Evolutionary conservation across 2,888 invertebrate species (phyloP), one percentile per base, ranked within the genome.

Genomic region (Cerastoderma edule): DNA sequence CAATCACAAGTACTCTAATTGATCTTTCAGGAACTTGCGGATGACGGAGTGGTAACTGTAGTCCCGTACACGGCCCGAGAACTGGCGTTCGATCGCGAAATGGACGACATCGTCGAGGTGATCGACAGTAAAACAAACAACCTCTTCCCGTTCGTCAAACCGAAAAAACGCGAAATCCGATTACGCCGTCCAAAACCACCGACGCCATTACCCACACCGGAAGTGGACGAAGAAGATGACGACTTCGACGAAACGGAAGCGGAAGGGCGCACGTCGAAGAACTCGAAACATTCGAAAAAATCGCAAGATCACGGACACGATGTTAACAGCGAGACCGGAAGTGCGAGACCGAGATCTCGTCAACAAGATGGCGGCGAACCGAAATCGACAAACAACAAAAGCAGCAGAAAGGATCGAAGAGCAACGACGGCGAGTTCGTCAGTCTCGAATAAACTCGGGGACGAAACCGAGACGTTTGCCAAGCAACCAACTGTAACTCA

Each of bases 111-210:
- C 22, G 92, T 91, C 0, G 89, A 92, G 57, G 67, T 91, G 8
- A 91, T 92, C 22, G 92, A 92, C 78, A 67, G 67, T 19, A 85
- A 89, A 57, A 88, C 89, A 65, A 86, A 88, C n/a, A 84, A 88
- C 30, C 32, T 89, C 32, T 90, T 90, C 75, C 82, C 80, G 6
- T 88, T 86, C 56, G 69, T 87, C 2, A 87, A 83, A 63, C 85
- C 84, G 0, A 83, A 72, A 22, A 72, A 81, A n/a, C 74, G 90
- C n/a, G 60, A 65, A n/a, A 80, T 83, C 13, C 83, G 87, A n/a
- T 56, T 82, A 48, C 56, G 85, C 2, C 81, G 84, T 8, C 87
- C 87, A 3, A 78, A 71, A 10, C 82, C 86, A 2, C 85, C 86
- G 2, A 71, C 86, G 0, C 67, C 76, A 3, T 80, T 80, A 8